Conservation (phyloP, 2,888 invertebrate species). For the Phoronis australis region DNA sequence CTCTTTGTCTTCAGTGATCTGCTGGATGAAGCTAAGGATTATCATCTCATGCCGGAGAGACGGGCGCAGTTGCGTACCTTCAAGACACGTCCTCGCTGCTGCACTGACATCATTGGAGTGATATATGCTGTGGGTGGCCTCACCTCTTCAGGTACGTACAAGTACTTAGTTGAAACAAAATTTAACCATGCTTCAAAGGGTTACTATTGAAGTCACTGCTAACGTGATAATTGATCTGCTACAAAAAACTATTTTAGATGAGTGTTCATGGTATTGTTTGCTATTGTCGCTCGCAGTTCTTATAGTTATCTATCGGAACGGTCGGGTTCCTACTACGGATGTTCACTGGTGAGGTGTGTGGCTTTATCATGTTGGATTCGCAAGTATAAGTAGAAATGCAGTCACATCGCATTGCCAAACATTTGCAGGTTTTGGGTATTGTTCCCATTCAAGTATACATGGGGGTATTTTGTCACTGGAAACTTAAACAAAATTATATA, state of each 20-base stretch:
- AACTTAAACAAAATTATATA: too few species aligned
- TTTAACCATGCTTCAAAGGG: background rate
- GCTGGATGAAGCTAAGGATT: constrained; percentile 81
- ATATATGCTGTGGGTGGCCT: constrained; percentile 83
- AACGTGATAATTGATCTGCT: background rate
- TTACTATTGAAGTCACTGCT: background rate
- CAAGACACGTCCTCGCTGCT: constrained; percentile 69
- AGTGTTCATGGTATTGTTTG: background rate
- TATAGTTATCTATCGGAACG: too few species aligned
- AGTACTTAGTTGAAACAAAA: background rate
- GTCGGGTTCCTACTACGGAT: too few species aligned
- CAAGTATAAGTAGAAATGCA: too few species aligned
- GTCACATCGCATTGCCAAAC: too few species aligned
- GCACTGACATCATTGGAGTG: constrained; percentile 68
- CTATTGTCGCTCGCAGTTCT: too few species aligned
- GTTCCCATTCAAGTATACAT: too few species aligned
- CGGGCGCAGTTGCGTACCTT: constrained; percentile 71
- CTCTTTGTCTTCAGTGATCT: constrained; percentile 60
- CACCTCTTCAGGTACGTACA: constrained; percentile 64
- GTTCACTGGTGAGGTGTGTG: too few species aligned
- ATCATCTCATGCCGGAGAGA: constrained; percentile 79
- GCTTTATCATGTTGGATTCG: too few species aligned
- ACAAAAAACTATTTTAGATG: background rate
- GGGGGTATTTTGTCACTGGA: too few species aligned
- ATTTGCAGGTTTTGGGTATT: too few species aligned